phyloP scores from a whole-genome alignment of 2,113 vertebrate species.

The Gnathonemus echidnorhynchus region DNA sequence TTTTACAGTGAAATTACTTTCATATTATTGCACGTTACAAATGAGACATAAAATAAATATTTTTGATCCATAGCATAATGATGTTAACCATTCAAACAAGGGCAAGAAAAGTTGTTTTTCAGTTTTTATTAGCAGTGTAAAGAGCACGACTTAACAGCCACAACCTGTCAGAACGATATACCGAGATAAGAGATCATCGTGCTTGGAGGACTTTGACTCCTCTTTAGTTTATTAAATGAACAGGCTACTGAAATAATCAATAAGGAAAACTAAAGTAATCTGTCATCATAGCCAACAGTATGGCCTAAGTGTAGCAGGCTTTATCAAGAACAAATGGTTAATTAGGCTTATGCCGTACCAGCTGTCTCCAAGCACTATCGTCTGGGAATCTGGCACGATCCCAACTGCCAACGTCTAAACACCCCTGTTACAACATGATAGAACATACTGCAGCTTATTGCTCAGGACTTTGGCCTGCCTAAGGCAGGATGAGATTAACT shows the following conservation, averaged over 20 bases:
- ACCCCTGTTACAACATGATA: neutral
- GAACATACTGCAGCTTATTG: constrained; percentile 6
- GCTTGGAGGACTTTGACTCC: neutral
- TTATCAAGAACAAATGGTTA: neutral
- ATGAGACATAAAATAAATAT: neutral
- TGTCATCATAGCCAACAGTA: neutral
- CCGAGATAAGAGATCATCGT: neutral
- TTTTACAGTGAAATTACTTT: neutral
- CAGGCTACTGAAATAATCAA: neutral
- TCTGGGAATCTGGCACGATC: neutral
- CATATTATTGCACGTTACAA: neutral
- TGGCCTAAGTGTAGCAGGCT: neutral
- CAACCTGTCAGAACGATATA: neutral
- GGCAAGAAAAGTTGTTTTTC: neutral
- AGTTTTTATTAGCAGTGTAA: neutral
- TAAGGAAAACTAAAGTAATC: neutral
- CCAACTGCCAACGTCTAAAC: neutral
- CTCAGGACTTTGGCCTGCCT: neutral
- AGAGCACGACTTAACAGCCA: neutral
- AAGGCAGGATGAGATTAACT: neutral
- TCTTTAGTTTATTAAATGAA: neutral
- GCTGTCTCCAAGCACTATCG: neutral
- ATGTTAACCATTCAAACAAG: neutral
- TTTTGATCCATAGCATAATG: neutral
- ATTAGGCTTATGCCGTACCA: constrained; percentile 7